Evolutionary conservation across 1,140 invertebrate genomes (phyloP), one percentile per base, ranked within the genome.

Genomic region (Heliothis subflexa): DNA sequence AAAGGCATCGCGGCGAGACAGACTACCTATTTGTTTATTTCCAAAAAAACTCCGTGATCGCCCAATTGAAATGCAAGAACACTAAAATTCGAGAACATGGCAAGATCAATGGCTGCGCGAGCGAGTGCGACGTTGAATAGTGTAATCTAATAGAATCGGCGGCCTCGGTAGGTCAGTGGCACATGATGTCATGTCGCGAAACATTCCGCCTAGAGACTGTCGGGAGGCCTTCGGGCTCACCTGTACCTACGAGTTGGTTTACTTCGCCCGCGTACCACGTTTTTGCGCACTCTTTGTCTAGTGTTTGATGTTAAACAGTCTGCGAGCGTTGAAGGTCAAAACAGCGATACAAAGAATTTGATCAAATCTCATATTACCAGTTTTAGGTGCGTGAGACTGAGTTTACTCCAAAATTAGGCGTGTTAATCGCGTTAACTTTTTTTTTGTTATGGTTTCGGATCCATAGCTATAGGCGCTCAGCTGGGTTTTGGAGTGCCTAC

Each of bases 151-250:
- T 80, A 83, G 81, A 81, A 73, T 71, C 59, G 76, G 64, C 78
- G 87, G 83, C 88, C 87, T 88, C 84, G 87, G 21, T 87, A 77
- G 87, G 87, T 87, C 87, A 84, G 59, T 87, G 87, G 85, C 87
- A 75, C 81, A 78, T 87, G 87, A 87, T 82, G 87, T 88, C 87
- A 88, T 82, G 78, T 78, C 78, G 82, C 55, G 70, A 81, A 85
- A 85, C 81, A 88, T 87, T 87, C 83, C 87, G 87, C 83, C 79
- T 77, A 57, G 61, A 66, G 62, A 66, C 74, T 77, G 59, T 76
- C 25, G 74, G 52, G 74, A n/a, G 74, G 74, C 74, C 74, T 77
- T 68, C 62, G 50, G 50, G 47, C 62, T 77, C 74, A 77, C 74
- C 74, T 77, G 74, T 77, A 68, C 62, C 13, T 40, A n/a, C 28